Evolutionary conservation across 2,113 vertebrate genomes (phyloP).

Genomic region (Pachycephala philippinensis): DNA sequence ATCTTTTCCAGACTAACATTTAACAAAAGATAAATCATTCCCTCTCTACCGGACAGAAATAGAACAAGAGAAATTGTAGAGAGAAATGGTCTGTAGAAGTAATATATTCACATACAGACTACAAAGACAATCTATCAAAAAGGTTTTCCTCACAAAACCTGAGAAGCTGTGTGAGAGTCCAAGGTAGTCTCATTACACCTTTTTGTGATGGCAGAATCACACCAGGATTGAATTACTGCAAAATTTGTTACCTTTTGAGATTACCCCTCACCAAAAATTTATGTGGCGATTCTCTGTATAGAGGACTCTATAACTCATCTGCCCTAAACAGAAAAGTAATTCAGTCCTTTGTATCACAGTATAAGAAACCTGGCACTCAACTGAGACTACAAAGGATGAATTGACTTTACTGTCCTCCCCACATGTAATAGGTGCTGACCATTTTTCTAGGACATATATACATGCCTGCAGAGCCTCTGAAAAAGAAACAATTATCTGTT

Average conservation of each 20-base stretch:
- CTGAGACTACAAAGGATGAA: background rate
- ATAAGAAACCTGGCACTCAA: background rate
- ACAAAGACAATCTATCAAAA: slow-evolving; percentile 19
- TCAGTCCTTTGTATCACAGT: background rate
- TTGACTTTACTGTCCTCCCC: background rate
- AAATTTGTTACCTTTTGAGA: slow-evolving; percentile 45
- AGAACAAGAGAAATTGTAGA: slow-evolving; percentile 7
- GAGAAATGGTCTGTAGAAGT: background rate
- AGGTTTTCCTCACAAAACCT: slow-evolving; percentile 15
- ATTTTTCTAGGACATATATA: background rate
- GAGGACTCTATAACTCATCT: slow-evolving; percentile 23
- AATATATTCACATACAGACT: background rate
- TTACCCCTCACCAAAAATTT: background rate
- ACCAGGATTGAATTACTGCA: background rate
- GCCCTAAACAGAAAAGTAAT: background rate
- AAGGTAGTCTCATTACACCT: background rate
- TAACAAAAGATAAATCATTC: slow-evolving; percentile 27
- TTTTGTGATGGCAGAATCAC: slow-evolving; percentile 22
- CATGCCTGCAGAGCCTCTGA: background rate
- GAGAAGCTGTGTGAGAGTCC: background rate
- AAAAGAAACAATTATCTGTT: slow-evolving; percentile 6
- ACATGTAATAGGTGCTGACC: background rate
- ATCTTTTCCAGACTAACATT: slow-evolving; percentile 36
- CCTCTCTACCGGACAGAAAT: background rate
- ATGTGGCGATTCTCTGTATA: background rate